These are phyloP conservation scores for Sepiola atlantica DNA, from an alignment of 2,888 invertebrate species.

Conservation along the genomic window DNA sequence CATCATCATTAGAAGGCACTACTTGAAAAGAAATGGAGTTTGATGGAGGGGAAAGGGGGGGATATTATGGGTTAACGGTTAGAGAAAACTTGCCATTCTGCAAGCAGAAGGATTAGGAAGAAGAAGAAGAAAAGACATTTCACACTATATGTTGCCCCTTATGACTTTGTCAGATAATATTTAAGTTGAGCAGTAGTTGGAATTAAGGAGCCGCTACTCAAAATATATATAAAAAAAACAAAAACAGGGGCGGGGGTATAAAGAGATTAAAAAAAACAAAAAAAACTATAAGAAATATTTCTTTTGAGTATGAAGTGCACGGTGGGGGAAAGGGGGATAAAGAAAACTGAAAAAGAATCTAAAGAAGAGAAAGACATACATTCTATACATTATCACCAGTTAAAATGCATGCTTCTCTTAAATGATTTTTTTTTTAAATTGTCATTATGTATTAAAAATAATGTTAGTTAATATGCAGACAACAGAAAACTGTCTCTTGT, in stretches of 20 bases:
- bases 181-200: constrained; percentile 13
- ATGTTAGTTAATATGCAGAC: constrained; percentile 32
- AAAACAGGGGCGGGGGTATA: not conserved
- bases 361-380: not conserved
- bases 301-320: constrained; percentile 12
- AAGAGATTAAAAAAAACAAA: not conserved
- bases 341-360: constrained; percentile 2
- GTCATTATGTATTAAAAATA: constrained; percentile 32
- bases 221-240: not conserved
- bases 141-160: constrained; percentile 32
- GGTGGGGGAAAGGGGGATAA: not conserved
- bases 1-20: constrained; percentile 21
- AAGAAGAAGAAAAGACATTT: not conserved
- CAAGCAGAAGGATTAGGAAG: constrained; percentile 14
- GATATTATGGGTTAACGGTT: constrained; percentile 12
- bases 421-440: not conserved
- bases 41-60: not conserved
- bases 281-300: not conserved
- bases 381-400: constrained; percentile 32
- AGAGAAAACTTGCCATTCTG: not conserved
- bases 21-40: constrained; percentile 23
- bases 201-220: constrained; percentile 20
- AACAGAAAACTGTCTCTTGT: constrained; percentile 21
- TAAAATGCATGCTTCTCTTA: constrained; percentile 32
- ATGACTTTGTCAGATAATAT: constrained; percentile 20